Base-by-base conservation (phyloP, 2,888 invertebrate species). In the Microctonus brassicae region DNA sequence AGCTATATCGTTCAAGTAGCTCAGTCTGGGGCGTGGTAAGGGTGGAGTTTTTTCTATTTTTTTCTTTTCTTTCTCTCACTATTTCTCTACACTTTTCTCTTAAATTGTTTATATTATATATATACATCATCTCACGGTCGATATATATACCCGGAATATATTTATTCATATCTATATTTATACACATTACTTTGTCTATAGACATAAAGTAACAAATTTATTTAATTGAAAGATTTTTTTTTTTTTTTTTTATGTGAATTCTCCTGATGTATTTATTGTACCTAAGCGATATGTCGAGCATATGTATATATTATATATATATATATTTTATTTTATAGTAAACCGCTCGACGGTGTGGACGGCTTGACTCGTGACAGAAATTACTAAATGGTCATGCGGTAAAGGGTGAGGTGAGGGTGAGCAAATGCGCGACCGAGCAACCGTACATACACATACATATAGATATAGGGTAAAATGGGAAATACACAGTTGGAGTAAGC, bases 351-450 rank as follows among this genome's bases (percentile, higher is more conserved):
- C 66, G 70, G 71, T 11, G 42, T 29, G 33, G 53, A 53, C 63
- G 61, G 78, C 78, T 78, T 80, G 84, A 82, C 85, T 86, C 87
- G 87, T 87, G 87, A 87, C 87, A 86, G 87, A 87, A 87, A 87
- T 87, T 82, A 81, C 84, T 84, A 87, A 87, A 84, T 82, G 86
- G 79, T 77, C 78, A 68, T 69, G 72, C 66, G 73, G 57, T 39
- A 52, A 47, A 70, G 57, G 65, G 67, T 72, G 73, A 70, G 73
- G 69, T 67, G 68, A 61, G 65, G 70, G 71, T 55, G 72, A 63
- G 67, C 47, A 47, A 72, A 72, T 66, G 70, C 47, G 72, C 36
- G 47, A 52, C 62, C 57, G 72, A 47, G 58, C n/a, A 60, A 24
- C 17, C 22, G 57, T 55, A 55, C 26, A 52, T 52, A 52, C 13